These are phyloP conservation scores for Phainopepla nitens DNA, from an alignment of 2,113 vertebrate genomes.

Conservation along the genomic window DNA sequence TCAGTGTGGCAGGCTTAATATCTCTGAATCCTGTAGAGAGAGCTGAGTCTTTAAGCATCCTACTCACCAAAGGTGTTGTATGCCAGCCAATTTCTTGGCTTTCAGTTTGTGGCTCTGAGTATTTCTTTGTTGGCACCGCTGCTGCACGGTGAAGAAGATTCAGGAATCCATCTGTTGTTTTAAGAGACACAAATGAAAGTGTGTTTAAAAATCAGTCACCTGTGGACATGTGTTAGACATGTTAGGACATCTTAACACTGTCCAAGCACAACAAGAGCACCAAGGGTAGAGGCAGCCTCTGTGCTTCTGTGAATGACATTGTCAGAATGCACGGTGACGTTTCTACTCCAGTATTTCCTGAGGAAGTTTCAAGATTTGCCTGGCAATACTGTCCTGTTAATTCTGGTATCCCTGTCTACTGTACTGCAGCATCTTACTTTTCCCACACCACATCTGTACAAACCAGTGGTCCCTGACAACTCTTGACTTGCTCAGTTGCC, in stretches of 20 bases:
- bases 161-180: conserved; percentile 75
- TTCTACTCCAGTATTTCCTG: not conserved
- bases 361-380: not conserved
- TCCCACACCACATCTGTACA: not conserved
- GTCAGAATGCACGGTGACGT: not conserved
- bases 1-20: not conserved
- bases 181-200: not conserved
- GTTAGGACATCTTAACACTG: not conserved
- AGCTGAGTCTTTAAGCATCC: not conserved
- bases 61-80: conserved; percentile 79
- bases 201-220: not conserved
- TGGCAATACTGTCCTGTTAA: not conserved
- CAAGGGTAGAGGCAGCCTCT: not conserved
- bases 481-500: not conserved
- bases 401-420: not conserved
- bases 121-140: conserved; percentile 82
- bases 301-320: not conserved
- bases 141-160: conserved; percentile 73
- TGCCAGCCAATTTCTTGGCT: conserved; percentile 91
- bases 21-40: not conserved
- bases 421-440: not conserved
- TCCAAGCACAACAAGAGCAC: not conserved
- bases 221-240: not conserved
- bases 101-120: conserved; percentile 80
- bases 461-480: not conserved